A percentile compares a stretch with the other conserved stretches of the same genome.
Evolutionary conservation across 2,888 invertebrate genomes (phyloP).

Genomic region (Pristionchus arcanus): DNA sequence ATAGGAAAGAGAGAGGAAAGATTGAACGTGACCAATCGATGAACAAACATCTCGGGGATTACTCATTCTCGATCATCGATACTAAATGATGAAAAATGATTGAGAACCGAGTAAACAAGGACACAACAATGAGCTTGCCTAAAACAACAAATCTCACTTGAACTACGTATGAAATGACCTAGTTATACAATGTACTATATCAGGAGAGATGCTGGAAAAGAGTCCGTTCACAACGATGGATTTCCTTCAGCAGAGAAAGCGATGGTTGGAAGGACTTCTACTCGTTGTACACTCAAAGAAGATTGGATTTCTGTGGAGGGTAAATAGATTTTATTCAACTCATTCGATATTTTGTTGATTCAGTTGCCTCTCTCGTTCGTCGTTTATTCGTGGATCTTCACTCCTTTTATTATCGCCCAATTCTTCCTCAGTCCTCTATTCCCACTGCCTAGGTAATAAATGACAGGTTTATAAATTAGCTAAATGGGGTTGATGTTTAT

Average conservation of each 20-base stretch:
- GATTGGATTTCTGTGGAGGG: conserved; percentile 75
- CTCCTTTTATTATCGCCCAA: background rate
- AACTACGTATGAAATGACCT: too few species aligned
- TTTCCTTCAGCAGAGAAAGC: conserved; percentile 94
- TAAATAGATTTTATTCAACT: conserved; percentile 45
- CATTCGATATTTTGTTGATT: background rate
- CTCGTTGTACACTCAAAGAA: conserved; percentile 80
- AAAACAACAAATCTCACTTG: background rate
- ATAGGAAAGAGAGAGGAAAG: background rate
- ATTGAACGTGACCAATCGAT: conserved; percentile 12
- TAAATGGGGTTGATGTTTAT: too few species aligned
- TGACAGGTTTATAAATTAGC: background rate
- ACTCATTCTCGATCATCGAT: background rate
- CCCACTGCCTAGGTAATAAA: background rate
- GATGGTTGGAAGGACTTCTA: conserved; percentile 87
- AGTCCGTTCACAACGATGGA: conserved; percentile 95
- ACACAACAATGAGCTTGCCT: background rate
- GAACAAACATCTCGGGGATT: background rate
- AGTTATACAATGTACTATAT: background rate
- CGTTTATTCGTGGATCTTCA: background rate
- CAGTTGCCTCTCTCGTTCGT: background rate
- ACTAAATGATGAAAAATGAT: background rate
- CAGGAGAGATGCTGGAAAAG: conserved; percentile 97
- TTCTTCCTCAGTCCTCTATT: background rate
- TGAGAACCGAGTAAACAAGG: background rate